phyloP scores from a whole-genome alignment of 1,140 invertebrate species.

The Zaprionus lachaisei region DNA sequence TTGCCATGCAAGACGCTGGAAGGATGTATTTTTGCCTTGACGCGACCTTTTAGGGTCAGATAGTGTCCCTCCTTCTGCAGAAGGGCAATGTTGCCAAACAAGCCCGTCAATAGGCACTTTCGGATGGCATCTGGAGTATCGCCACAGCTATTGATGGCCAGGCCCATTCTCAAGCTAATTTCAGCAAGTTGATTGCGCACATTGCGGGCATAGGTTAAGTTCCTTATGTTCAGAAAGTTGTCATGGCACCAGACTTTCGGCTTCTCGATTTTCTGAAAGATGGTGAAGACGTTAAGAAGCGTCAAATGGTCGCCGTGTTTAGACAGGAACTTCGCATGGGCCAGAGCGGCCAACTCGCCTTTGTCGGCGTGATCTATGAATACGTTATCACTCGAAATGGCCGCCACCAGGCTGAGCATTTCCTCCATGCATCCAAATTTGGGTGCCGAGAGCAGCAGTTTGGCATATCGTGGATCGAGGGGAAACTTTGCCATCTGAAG shows the following conservation, averaged over 20 bases:
- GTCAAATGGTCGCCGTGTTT: constrained; percentile 97
- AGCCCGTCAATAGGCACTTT: constrained; percentile 92
- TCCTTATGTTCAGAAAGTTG: constrained; percentile 94
- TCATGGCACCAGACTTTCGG: constrained; percentile 96
- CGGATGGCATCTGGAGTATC: constrained; percentile 89
- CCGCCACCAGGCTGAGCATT: constrained; percentile 86
- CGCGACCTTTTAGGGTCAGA: constrained; percentile 87
- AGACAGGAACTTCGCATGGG: constrained; percentile 93
- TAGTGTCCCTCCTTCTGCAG: constrained; percentile 91
- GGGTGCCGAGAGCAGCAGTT: constrained; percentile 91
- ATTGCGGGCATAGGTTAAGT: constrained; percentile 92
- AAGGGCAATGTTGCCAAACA: constrained; percentile 96
- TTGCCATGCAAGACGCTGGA: constrained; percentile 84
- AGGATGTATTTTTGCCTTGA: constrained; percentile 76
- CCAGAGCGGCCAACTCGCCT: constrained; percentile 88
- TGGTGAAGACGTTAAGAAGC: constrained; percentile 94
- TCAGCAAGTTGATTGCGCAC: constrained; percentile 93
- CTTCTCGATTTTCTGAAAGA: constrained; percentile 89
- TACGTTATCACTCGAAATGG: constrained; percentile 88
- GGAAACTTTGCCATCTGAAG: constrained; percentile 96
- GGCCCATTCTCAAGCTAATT: constrained; percentile 89
- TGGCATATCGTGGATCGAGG: constrained; percentile 95
- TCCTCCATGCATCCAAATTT: constrained; percentile 94
- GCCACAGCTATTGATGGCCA: constrained; percentile 90
- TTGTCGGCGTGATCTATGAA: constrained; percentile 86